phyloP scores from a whole-genome alignment of 2,888 invertebrate genomes.

The Drosophila planitibia region DNA sequence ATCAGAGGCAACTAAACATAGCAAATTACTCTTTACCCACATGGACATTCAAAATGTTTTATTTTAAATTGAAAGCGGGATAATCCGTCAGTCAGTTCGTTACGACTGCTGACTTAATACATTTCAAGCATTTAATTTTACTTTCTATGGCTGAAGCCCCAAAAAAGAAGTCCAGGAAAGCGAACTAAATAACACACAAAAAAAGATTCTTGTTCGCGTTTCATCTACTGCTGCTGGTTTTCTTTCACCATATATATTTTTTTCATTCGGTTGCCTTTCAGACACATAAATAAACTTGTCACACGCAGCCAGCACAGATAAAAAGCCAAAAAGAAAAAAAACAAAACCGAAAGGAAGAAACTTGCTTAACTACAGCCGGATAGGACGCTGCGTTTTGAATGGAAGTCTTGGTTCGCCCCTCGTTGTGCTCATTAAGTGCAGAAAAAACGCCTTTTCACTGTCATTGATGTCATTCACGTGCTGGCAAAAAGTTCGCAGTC shows the following conservation, averaged over 20 bases:
- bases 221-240: constrained; percentile 28
- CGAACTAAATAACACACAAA: constrained; percentile 54
- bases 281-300: constrained; percentile 78
- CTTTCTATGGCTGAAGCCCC: constrained; percentile 51
- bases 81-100: constrained; percentile 10
- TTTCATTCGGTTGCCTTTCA: constrained; percentile 60
- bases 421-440: constrained; percentile 73
- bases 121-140: constrained; percentile 27
- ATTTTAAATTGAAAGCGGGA: not conserved
- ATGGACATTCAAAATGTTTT: not conserved
- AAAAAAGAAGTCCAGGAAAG: not conserved
- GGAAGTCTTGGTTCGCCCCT: constrained; percentile 22
- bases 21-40: not conserved
- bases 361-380: constrained; percentile 54
- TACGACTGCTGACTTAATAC: constrained; percentile 10
- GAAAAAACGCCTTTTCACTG: constrained; percentile 78
- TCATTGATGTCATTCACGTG: constrained; percentile 79
- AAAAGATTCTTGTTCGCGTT: constrained; percentile 52
- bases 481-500: constrained; percentile 53
- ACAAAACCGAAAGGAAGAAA: constrained; percentile 27
- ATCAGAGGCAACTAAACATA: not conserved
- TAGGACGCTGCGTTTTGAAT: constrained; percentile 12
- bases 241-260: constrained; percentile 19
- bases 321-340: constrained; percentile 49
- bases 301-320: constrained; percentile 63